Evolutionary conservation across 2,888 invertebrate genomes (phyloP).

Genomic region (Empis livida): DNA sequence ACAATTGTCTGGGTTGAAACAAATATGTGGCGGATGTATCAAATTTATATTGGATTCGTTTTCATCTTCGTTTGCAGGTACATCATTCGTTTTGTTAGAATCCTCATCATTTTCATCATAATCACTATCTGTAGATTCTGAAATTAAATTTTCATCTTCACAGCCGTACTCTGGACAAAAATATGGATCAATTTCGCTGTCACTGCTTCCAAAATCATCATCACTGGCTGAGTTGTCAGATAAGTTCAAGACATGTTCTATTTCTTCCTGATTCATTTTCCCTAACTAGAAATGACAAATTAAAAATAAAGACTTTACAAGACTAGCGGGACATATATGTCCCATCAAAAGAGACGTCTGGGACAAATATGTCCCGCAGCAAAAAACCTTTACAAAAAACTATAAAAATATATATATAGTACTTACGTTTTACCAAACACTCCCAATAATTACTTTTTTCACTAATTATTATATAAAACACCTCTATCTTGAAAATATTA

Average conservation of each 20-base stretch:
- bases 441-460: too few relatives aligned
- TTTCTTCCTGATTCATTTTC: not conserved
- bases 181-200: not conserved
- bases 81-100: not conserved
- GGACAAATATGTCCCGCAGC: too few relatives aligned
- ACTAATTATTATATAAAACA: too few relatives aligned
- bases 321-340: not conserved
- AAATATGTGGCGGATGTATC: not conserved
- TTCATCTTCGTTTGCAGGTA: not conserved
- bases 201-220: not conserved
- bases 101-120: not conserved
- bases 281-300: not conserved
- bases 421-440: too few relatives aligned
- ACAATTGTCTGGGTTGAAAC: not conserved
- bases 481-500: too few relatives aligned
- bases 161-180: not conserved
- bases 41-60: not conserved
- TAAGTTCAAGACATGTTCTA: not conserved
- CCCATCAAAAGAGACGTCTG: too few relatives aligned
- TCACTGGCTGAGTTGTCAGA: not conserved
- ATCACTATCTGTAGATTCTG: not conserved
- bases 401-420: too few relatives aligned
- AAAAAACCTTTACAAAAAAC: too few relatives aligned
- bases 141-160: not conserved
- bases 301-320: not conserved